A percentile compares a stretch with the other conserved stretches of the same genome.
These are phyloP conservation scores for Crotalus helleri DNA, from an alignment of 2,113 vertebrate genomes.

Conservation along the genomic window DNA sequence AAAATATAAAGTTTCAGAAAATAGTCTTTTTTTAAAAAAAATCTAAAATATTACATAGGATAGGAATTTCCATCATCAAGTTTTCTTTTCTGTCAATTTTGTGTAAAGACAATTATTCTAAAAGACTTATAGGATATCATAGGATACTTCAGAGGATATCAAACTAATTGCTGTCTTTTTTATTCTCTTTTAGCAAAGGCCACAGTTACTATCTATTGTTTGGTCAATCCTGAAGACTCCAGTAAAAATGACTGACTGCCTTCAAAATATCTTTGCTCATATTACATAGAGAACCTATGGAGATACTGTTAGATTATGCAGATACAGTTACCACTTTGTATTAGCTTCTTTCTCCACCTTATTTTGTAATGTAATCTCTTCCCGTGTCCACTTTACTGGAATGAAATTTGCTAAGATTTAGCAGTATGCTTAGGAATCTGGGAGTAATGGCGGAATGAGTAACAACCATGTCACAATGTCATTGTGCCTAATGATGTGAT, in stretches of 20 bases:
- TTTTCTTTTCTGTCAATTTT: not conserved
- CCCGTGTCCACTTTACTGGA: not conserved
- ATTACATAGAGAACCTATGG: accelerated
- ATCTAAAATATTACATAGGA: not conserved
- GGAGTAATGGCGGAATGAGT: not conserved
- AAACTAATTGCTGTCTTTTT: not conserved
- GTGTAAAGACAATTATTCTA: accelerated
- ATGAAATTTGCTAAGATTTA: not conserved
- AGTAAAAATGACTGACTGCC: not conserved
- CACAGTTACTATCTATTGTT: accelerated
- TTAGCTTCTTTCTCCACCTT: not conserved
- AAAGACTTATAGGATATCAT: not conserved
- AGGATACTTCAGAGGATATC: not conserved
- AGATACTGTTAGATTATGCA: not conserved
- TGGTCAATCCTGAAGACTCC: not conserved
- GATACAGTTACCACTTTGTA: not conserved
- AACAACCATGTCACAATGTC: not conserved
- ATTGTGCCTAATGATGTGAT: not conserved
- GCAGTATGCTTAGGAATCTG: not conserved
- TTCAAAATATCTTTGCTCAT: accelerated
- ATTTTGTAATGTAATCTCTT: not conserved
- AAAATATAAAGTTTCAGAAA: not conserved
- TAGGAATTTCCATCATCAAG: not conserved
- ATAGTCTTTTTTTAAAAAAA: not conserved
- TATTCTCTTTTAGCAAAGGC: not conserved